Base-by-base conservation (phyloP, 2,888 invertebrate genomes). In the Aphidius colemani region DNA sequence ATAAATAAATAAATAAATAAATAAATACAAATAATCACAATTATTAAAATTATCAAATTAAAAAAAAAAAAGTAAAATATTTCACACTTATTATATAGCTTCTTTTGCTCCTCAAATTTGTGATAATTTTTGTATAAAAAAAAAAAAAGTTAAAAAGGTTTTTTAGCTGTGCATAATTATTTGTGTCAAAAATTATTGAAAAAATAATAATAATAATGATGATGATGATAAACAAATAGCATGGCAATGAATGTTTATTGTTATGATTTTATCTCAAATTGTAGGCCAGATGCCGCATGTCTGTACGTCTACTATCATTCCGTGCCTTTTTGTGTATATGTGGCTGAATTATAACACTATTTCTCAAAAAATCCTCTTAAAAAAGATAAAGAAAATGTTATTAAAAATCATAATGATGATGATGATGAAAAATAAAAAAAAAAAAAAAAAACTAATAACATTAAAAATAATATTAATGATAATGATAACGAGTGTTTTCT, bases 301-400 rank as follows among this genome's bases (percentile, higher is more conserved):
- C 67, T 67, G 63, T 67, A 63, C 61, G 63, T 69, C 67, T 66
- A 64, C 69, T 66, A 65, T 69, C 71, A 75, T 76, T 77, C 75
- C 76, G 77, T 77, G 77, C 75, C 77, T 75, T 76, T 76, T 73
- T 73, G 67, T 59, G 63, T 43, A 58, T 53, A 62, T 55, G 66
- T 63, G 66, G 66, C 63, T 66, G 63, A 53, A 18, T 30, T 30
- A 30, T 57, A 7, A 63, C 59, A 46, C 48, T 60, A 9, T 61
- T 55, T 51, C 57, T 53, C 53, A 63, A 40, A 43, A 30, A 30
- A 30, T 40, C 56, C 46, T 59, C 13, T 6, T 46, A 61, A 64
- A 64, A 65, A 63, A 59, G 50, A 53, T 63, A 62, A 63, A 45
- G 49, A 49, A 51, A 66, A 64, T 64, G 61, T 58, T 61, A 53